phyloP scores from a whole-genome alignment of 2,797 vertebrate genomes.

The Bryconaethiops microstoma region DNA sequence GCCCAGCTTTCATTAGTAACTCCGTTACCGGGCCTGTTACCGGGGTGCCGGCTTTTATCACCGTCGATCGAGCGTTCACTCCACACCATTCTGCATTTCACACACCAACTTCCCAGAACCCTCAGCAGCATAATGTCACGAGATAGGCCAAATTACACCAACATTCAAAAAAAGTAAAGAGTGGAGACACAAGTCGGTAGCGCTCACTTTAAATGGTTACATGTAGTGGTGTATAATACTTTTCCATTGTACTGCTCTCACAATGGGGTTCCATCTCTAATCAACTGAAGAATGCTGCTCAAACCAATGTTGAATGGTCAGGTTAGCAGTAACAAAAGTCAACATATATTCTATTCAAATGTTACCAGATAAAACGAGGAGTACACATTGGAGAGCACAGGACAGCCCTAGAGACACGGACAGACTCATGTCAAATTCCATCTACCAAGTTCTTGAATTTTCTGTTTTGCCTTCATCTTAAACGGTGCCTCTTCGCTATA shows the following conservation, averaged over 20 bases:
- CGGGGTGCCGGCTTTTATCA: conserved; percentile 65
- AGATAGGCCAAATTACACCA: conserved; percentile 36
- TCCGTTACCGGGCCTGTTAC: conserved; percentile 54
- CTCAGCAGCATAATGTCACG: conserved; percentile 18
- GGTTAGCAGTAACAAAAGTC: background rate
- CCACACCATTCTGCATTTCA: conserved; percentile 40
- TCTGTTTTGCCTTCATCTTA: conserved; percentile 2
- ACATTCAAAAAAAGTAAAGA: conserved; percentile 16
- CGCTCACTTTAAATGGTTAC: background rate
- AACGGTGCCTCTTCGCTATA: background rate
- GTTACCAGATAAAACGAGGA: background rate
- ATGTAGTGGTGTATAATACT: background rate
- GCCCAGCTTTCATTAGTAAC: conserved; percentile 66
- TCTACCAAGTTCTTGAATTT: background rate
- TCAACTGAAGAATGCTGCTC: background rate
- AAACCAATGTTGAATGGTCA: background rate
- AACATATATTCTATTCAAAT: background rate
- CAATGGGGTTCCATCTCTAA: background rate
- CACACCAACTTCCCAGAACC: conserved; percentile 41
- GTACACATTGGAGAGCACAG: background rate
- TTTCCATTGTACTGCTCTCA: background rate
- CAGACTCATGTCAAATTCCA: background rate
- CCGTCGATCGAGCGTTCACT: conserved; percentile 45
- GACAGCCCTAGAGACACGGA: background rate
- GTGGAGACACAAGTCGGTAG: conserved; percentile 8